phyloP scores from a whole-genome alignment of 1,140 invertebrate genomes.

The Drosophila bipectinata region DNA sequence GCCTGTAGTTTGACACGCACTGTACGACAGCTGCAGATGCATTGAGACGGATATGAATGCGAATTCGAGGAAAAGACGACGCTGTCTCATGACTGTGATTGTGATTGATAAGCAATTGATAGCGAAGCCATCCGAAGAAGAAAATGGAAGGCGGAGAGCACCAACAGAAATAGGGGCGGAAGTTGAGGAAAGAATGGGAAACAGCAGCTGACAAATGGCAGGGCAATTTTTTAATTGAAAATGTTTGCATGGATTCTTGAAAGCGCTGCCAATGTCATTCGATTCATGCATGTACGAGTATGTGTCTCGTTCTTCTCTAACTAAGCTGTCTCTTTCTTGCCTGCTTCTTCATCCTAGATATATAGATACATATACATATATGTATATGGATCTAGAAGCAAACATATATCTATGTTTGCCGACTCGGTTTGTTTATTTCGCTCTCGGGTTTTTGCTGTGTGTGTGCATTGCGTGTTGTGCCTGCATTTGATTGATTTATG shows the following conservation, averaged over 20 bases:
- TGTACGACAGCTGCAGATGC: slow-evolving; percentile 19
- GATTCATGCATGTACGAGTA: slow-evolving; percentile 20
- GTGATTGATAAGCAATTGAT: slow-evolving; percentile 78
- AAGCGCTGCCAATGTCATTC: slow-evolving; percentile 60
- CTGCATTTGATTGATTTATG: slow-evolving; percentile 80
- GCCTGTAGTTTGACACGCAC: slow-evolving; percentile 41
- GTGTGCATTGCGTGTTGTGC: slow-evolving; percentile 69
- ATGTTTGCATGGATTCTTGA: slow-evolving; percentile 75
- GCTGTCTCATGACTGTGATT: slow-evolving; percentile 69
- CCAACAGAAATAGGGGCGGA: background rate
- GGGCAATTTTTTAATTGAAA: slow-evolving; percentile 78
- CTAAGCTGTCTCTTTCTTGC: background rate
- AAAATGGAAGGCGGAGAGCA: background rate
- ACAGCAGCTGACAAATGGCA: slow-evolving; percentile 70
- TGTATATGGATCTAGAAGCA: background rate
- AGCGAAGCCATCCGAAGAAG: slow-evolving; percentile 27
- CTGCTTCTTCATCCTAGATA: background rate
- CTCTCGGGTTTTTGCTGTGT: slow-evolving; percentile 5
- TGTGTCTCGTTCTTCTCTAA: slow-evolving; percentile 10
- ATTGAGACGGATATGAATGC: slow-evolving; percentile 62
- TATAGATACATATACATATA: background rate
- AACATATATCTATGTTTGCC: slow-evolving; percentile 18
- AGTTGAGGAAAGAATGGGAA: background rate
- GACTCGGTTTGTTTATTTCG: slow-evolving; percentile 36
- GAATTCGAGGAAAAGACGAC: slow-evolving; percentile 52